These are phyloP conservation scores for Pelagia noctiluca DNA, from an alignment of 30 jellyfish, hydroid and myxozoan species.

Conservation along the genomic window DNA sequence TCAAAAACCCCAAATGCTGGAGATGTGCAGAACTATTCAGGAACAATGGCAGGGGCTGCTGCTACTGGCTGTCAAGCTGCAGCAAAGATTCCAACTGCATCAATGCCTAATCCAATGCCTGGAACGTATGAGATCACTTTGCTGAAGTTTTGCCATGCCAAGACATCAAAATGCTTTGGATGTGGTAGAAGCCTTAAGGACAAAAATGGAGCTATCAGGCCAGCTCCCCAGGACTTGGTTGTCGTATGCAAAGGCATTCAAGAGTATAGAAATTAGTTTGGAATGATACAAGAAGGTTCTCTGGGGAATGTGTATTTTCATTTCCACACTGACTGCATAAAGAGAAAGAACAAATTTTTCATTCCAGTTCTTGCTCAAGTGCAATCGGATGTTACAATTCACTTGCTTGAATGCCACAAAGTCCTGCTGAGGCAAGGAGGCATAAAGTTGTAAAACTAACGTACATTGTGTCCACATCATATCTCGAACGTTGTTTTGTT, in stretches of 20 bases:
- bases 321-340: conserved; percentile 4
- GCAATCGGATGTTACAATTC: neutral
- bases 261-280: conserved; percentile 10
- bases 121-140: conserved; percentile 9
- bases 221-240: conserved; percentile 16
- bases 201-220: conserved; percentile 7
- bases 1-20: neutral
- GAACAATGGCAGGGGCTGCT: conserved; percentile 2
- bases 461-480: neutral
- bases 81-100: conserved; percentile 1
- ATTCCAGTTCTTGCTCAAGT: conserved; percentile 25
- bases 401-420: conserved; percentile 3
- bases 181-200: conserved; percentile 8
- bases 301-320: conserved; percentile 1
- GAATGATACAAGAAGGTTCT: neutral
- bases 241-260: conserved; percentile 11
- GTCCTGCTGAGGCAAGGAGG: conserved; percentile 1
- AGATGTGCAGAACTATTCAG: neutral
- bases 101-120: conserved; percentile 25
- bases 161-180: conserved; percentile 12
- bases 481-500: conserved; percentile 4
- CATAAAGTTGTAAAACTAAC: neutral
- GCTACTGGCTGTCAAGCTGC: neutral
- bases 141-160: conserved; percentile 24
- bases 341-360: conserved; percentile 7